Base-by-base conservation (phyloP, 2,888 invertebrate genomes). In the Cheilosia vernalis region DNA sequence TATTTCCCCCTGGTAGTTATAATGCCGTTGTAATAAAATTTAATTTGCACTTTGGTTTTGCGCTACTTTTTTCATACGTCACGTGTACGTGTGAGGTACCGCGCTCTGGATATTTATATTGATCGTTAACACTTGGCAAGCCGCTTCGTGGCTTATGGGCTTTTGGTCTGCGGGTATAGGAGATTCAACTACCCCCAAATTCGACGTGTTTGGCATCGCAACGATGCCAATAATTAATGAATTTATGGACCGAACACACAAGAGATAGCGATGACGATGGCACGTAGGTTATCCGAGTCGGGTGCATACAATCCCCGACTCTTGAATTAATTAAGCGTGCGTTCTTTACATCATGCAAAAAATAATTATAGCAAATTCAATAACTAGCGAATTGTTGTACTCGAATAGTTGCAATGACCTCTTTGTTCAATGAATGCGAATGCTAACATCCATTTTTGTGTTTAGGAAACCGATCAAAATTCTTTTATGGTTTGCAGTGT, bases 191-290 rank as follows among this genome's bases (percentile, higher is more conserved):
- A 5, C 37, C 33, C 19, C 30, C 17, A 17, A 67, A 42, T 21
- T 55, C 19, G 10, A n/a, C 56, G 70, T 70, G 58, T 60, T 70
- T n/a, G 33, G 58, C 49, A 70, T 70, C 58, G 47, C 10, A 60
- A 60, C 60, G 40, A 37, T 24, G 70, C 47, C 58, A 70, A 70
- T 70, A 37, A 70, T 49, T 70, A 49, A 70, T 58, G 70, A 60
- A 49, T 47, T 49, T 17, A 30, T 49, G 58, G 10, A 47, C 47
- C n/a, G 2, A 37, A 4, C 37, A 37, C 37, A 37, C 37, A 37
- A 33, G 33, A 10, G 33, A 27, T 27, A 7, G 30, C 30, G 30
- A 9, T 30, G 30, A 9, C 9, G 30, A 15, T 56, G 56, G 44
- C 69, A 69, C 69, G 69, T 55, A 47, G 27, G 13, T 42, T 55